Base-by-base conservation (phyloP, 2,113 vertebrate species). In the Sinocyclocheilus maitianheensis region DNA sequence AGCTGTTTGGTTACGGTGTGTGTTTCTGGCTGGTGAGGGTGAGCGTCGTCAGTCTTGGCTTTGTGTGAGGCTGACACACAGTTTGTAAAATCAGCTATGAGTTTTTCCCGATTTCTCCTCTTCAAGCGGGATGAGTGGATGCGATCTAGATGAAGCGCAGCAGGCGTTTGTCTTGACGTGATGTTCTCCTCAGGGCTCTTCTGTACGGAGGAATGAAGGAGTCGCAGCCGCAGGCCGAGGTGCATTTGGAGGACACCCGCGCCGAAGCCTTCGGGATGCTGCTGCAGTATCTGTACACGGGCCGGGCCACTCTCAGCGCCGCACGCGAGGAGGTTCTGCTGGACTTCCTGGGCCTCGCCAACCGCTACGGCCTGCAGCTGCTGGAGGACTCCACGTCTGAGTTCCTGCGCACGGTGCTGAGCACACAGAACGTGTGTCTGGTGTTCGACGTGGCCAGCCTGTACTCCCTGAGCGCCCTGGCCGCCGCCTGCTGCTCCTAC, bases 181-280 rank as follows among this genome's bases (percentile, higher is more conserved):
- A 7, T 60, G 18, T 18, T 40, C 37, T 26, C 26, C 53, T 20
- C 53, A 99, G 98, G 92, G 98, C 98, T 3, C 91, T 99, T 83
- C 88, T 99, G 4, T 99, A 98, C 3, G 98, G 98, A 0, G 98
- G 98, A 34, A 98, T 99, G 98, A 96, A 97, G 88, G 98, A 99
- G 91, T 98, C 98, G 67, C 96, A 95, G 89, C 96, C 98, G 0
- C 97, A 99, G 93, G 97, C 97, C 2, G 98, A 99, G 95, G 97
- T 99, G 89, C 94, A 94, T 89, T 93, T 99, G 84, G 95, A 97
- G 88, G 98, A 99, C 89, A 99, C 98, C 0, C 97, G 96, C 4
- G 96, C 97, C 0, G 98, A 99, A 88, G 97, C 98, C 5, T 99
- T 99, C 93, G 95, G 96, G 0, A 98, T 99, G 98, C 94, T 99